Conservation (phyloP, 2,888 invertebrate genomes). For the Pyrrhosoma nymphula region DNA sequence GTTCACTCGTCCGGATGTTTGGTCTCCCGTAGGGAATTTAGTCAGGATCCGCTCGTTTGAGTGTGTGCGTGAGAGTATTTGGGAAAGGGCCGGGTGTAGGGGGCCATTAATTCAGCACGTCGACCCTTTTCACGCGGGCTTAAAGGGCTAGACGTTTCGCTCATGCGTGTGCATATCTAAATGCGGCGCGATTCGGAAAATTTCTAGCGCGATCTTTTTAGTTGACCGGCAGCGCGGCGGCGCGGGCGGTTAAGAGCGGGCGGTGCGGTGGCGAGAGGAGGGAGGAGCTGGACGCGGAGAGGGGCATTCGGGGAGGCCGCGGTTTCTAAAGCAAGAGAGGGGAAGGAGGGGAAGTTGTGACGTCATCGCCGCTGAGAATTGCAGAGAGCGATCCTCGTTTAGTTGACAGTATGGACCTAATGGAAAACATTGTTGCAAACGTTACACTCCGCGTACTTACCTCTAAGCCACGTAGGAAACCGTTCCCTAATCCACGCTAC, state of each 20-base stretch:
- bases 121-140: slow-evolving; percentile 27
- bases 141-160: neutral
- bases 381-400: too few species aligned
- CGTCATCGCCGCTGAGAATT: too few species aligned
- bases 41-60: neutral
- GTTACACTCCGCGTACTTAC: too few species aligned
- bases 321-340: neutral
- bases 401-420: too few species aligned
- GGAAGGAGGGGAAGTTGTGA: neutral
- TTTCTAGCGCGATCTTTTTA: neutral
- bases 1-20: neutral
- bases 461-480: too few species aligned
- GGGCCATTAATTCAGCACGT: neutral
- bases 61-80: neutral
- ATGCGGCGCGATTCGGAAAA: slow-evolving; percentile 8
- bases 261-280: neutral
- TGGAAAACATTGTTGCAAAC: too few species aligned
- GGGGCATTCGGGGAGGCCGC: neutral
- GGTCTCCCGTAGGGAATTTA: neutral
- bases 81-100: neutral
- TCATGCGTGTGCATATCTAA: slow-evolving; percentile 31
- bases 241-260: neutral
- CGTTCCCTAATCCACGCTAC: too few species aligned
- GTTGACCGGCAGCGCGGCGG: neutral
- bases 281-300: neutral